Evolutionary conservation across 2,113 vertebrate species (phyloP), one percentile per base, ranked within the genome.

Genomic region (Aldabrachelys gigantea): DNA sequence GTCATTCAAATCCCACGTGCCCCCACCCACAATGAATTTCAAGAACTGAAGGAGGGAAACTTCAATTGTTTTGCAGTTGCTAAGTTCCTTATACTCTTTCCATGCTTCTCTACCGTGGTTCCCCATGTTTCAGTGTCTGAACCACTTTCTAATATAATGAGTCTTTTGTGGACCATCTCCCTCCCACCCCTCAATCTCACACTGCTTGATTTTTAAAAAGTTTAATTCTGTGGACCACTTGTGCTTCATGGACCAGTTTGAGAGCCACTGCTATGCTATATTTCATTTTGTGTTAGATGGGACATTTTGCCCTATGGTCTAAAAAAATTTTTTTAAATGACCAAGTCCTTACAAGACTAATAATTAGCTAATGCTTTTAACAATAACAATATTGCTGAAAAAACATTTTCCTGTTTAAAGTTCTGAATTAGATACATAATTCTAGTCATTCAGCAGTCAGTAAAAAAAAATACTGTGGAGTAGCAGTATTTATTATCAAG

Each of bases 21-120:
- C 65, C 7, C 1, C 27, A 41, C 17, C 81, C 17, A 69, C 0
- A 0, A 31, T 13, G 38, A 57, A 59, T 59, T 29, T 82, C 27
- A 31, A 59, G 56, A 82, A 41, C 8, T 82, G 12, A 27, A 91
- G 62, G 52, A 87, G 79, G 49, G 56, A 69, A 84, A 72, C 11
- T 47, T 2, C 0, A 4, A 25, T 76, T 27, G 41, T 41, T 44
- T 22, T 44, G 12, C 41, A 44, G 41, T 41, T 76, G 25, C 24
- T 44, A 76, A 76, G n/a, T 44, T 38, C 72, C 25, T 44, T 12
- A 6, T 76, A 69, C 8, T 86, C 47, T 59, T 89, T 78, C 49
- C 24, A 3, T 72, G 16, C 35, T 29, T 19, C 35, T 41, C 69
- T 75, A 29, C 27, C 2, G 7, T 14, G 4, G 29, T 50, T 91